Evolutionary conservation across 1,140 invertebrate genomes (phyloP).

Genomic region (Tenebrio molitor): DNA sequence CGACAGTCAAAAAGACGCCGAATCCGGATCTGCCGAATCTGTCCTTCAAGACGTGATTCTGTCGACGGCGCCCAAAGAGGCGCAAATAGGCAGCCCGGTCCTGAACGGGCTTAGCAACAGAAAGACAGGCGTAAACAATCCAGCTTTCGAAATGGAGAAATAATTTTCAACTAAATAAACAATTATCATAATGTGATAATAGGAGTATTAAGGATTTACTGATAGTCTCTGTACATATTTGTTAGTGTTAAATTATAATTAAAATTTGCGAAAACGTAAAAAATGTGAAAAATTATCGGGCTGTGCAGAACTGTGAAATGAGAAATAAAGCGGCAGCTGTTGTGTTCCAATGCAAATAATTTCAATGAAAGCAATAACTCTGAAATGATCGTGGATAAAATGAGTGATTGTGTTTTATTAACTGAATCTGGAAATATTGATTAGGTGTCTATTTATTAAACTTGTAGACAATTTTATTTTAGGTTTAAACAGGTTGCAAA

Average conservation of each 20-base stretch:
- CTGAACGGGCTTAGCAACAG: constrained; percentile 54
- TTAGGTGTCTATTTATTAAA: no score
- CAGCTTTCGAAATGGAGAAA: constrained; percentile 61
- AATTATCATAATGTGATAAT: neutral
- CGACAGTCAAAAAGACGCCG: neutral
- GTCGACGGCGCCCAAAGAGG: constrained; percentile 51
- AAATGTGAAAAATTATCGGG: neutral
- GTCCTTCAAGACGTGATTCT: constrained; percentile 52
- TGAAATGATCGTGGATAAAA: no score
- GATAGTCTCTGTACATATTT: neutral
- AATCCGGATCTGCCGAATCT: constrained; percentile 30
- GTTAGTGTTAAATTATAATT: no score
- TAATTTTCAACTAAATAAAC: constrained; percentile 14
- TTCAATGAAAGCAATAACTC: no score
- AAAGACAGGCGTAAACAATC: constrained; percentile 59
- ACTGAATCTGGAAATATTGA: no score
- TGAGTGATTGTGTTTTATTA: no score
- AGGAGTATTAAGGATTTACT: constrained; percentile 4
- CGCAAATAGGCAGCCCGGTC: constrained; percentile 54
- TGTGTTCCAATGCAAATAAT: no score
- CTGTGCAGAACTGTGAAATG: constrained; percentile 21
- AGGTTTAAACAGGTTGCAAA: no score
- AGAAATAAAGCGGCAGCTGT: no score
- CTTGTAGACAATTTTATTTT: no score
- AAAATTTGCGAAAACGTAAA: no score